phyloP scores from a whole-genome alignment of 1,140 invertebrate species.

The Halictus rubicundus region DNA sequence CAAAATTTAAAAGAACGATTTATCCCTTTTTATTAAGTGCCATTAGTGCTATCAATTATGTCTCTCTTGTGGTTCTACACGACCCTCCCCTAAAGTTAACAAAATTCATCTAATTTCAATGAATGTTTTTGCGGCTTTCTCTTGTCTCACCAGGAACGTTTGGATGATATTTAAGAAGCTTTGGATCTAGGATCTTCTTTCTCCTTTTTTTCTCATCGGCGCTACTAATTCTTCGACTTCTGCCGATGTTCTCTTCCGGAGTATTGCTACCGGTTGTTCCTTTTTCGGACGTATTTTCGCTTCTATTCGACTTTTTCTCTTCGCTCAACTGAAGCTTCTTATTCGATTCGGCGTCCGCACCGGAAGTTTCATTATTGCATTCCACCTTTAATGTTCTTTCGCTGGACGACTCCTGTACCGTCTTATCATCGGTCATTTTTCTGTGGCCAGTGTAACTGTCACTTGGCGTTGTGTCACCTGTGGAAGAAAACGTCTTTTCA shows the following conservation, averaged over 20 bases:
- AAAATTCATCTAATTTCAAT: slow-evolving; percentile 39
- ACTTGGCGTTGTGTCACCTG: slow-evolving; percentile 32
- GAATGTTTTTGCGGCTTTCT: not conserved
- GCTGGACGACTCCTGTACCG: not conserved
- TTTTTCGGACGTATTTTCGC: slow-evolving; percentile 6
- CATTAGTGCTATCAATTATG: no score
- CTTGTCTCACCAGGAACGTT: slow-evolving; percentile 70
- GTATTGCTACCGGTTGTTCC: not conserved
- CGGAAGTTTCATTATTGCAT: not conserved
- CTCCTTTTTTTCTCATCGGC: slow-evolving; percentile 6
- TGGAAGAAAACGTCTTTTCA: not conserved
- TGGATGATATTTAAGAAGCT: slow-evolving; percentile 57
- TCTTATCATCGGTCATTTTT: slow-evolving; percentile 6
- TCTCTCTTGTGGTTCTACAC: no score
- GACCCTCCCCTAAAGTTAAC: no score
- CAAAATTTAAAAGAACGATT: no score
- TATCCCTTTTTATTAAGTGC: no score
- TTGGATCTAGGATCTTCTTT: slow-evolving; percentile 22
- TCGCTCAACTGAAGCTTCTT: not conserved
- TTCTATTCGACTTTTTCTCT: slow-evolving; percentile 12
- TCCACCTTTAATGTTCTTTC: slow-evolving; percentile 11
- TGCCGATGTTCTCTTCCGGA: not conserved
- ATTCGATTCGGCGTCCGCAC: not conserved
- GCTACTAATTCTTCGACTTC: not conserved
- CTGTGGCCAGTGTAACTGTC: not conserved